Conservation (phyloP, 2,888 invertebrate species). For the Pollenia labialis region DNA sequence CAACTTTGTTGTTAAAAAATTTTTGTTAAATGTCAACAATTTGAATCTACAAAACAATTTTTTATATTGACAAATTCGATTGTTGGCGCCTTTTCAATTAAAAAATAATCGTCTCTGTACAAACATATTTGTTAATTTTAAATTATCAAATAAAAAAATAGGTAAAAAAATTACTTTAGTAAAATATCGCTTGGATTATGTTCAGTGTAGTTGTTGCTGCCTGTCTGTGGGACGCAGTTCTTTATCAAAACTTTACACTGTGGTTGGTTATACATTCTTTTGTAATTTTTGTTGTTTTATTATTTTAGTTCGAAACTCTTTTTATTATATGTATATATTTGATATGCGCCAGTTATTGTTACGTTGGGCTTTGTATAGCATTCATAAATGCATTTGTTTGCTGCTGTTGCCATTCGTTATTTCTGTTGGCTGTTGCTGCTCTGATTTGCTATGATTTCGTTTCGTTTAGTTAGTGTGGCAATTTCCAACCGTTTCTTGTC, state of each 20-base stretch:
- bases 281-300: background rate
- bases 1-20: too few relatives aligned
- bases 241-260: conserved; percentile 57
- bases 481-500: conserved; percentile 75
- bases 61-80: too few relatives aligned
- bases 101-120: too few relatives aligned
- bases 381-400: background rate
- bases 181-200: too few relatives aligned
- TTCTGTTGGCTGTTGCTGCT: conserved; percentile 57
- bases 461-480: conserved; percentile 68
- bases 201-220: conserved; percentile 29
- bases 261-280: conserved; percentile 6
- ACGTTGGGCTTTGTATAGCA: conserved; percentile 10
- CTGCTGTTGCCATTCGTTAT: conserved; percentile 29
- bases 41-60: too few relatives aligned
- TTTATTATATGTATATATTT: conserved; percentile 34
- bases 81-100: too few relatives aligned
- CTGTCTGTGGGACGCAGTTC: conserved; percentile 54
- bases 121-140: too few relatives aligned
- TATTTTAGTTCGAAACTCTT: conserved; percentile 5
- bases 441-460: conserved; percentile 71
- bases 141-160: too few relatives aligned
- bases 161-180: too few relatives aligned
- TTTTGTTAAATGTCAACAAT: too few relatives aligned
- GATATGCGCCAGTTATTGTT: conserved; percentile 65